Evolutionary conservation across 2,113 vertebrate genomes (phyloP).

Genomic region (Trematomus loennbergii): DNA sequence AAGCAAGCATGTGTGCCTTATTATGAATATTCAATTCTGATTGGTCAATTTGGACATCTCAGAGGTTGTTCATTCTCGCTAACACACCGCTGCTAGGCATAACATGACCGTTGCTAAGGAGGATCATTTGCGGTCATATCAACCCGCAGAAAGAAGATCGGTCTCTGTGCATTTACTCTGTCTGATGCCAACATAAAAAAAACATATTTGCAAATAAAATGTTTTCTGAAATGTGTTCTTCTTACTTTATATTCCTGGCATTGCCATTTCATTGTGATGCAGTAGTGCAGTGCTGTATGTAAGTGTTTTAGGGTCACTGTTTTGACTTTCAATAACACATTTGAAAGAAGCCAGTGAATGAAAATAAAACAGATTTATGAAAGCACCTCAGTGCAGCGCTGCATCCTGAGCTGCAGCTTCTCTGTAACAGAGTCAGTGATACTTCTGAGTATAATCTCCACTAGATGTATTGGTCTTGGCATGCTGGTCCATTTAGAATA

Average conservation of each 20-base stretch:
- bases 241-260: neutral
- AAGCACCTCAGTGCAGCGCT: neutral
- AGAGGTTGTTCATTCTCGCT: no score
- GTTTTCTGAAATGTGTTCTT: neutral
- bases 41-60: no score
- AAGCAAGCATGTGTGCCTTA: no score
- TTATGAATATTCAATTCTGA: no score
- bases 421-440: neutral
- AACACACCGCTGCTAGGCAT: no score
- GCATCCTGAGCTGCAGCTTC: neutral
- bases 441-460: constrained; percentile 18
- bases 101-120: no score
- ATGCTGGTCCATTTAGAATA: constrained; percentile 12
- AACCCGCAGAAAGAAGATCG: no score
- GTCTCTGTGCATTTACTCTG: no score
- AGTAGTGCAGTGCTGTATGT: neutral
- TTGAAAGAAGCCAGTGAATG: neutral
- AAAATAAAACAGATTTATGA: neutral
- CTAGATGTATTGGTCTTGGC: constrained; percentile 48
- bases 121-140: no score
- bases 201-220: no score
- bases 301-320: neutral
- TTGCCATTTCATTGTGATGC: neutral
- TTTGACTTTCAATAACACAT: neutral
- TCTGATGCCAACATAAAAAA: no score